Conservation (phyloP, 2,888 invertebrate genomes). For the Calameuta idolon region DNA sequence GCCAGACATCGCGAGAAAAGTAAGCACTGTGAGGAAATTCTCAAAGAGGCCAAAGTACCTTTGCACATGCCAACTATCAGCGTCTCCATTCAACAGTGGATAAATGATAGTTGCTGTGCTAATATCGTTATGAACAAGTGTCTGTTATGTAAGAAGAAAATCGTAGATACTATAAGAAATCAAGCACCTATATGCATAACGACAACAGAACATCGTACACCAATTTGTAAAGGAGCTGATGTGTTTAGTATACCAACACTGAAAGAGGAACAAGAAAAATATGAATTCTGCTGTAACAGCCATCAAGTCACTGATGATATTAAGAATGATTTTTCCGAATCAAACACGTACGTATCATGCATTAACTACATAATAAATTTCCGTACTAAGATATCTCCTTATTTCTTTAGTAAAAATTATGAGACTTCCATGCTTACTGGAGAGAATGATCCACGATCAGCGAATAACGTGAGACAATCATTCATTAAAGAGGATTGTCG, state of each 20-base stretch:
- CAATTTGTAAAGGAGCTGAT: constrained; percentile 52
- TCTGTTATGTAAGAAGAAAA: constrained; percentile 43
- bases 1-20: constrained; percentile 36
- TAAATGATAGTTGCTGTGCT: constrained; percentile 58
- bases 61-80: constrained; percentile 41
- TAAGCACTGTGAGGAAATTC: constrained; percentile 41
- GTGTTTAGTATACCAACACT: constrained; percentile 42
- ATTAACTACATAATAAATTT: background rate
- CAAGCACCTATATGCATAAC: constrained; percentile 35
- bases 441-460: constrained; percentile 70
- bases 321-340: constrained; percentile 8
- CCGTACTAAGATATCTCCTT: background rate
- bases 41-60: constrained; percentile 31
- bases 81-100: constrained; percentile 48
- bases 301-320: constrained; percentile 14
- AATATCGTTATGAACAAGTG: constrained; percentile 58
- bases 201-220: constrained; percentile 31
- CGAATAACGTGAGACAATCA: constrained; percentile 68
- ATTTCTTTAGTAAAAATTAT: constrained; percentile 34
- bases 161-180: constrained; percentile 6
- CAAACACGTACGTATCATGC: constrained; percentile 11
- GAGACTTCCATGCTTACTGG: constrained; percentile 68
- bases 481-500: constrained; percentile 49
- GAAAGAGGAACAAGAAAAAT: constrained; percentile 30
- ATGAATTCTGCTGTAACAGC: constrained; percentile 45